Percentiles rank a stretch among this genome's conserved stretches.
These are phyloP conservation scores for Trinorchestia longiramus DNA, from an alignment of 1,140 invertebrate genomes.

Conservation along the genomic window DNA sequence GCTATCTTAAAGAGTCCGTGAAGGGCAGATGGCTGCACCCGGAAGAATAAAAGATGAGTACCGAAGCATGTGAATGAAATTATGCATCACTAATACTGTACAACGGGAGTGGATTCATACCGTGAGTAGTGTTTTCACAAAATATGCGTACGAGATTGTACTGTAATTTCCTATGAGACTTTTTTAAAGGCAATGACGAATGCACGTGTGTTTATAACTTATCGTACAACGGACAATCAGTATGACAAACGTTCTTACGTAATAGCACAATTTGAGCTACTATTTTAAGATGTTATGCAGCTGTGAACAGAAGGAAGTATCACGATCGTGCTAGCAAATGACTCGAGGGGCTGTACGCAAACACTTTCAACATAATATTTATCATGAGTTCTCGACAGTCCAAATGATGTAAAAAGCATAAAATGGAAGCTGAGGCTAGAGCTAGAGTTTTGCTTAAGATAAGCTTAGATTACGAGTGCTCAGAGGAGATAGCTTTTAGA, in stretches of 20 bases:
- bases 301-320: not conserved
- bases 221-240: not conserved
- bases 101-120: too few species aligned
- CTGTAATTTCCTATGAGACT: not conserved
- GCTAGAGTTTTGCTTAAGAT: not conserved
- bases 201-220: not conserved
- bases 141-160: not conserved
- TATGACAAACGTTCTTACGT: not conserved
- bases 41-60: not conserved
- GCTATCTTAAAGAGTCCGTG: not conserved
- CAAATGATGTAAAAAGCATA: not conserved
- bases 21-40: not conserved
- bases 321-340: not conserved
- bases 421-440: not conserved
- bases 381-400: not conserved
- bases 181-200: not conserved
- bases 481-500: too few species aligned
- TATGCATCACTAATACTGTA: not conserved
- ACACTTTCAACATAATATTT: not conserved
- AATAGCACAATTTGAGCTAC: not conserved
- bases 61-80: too few species aligned
- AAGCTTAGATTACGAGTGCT: too few species aligned
- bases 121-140: not conserved
- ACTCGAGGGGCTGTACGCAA: not conserved
- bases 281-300: not conserved